phyloP scores from a whole-genome alignment of 2,113 vertebrate species.

The Ptilonorhynchus violaceus region DNA sequence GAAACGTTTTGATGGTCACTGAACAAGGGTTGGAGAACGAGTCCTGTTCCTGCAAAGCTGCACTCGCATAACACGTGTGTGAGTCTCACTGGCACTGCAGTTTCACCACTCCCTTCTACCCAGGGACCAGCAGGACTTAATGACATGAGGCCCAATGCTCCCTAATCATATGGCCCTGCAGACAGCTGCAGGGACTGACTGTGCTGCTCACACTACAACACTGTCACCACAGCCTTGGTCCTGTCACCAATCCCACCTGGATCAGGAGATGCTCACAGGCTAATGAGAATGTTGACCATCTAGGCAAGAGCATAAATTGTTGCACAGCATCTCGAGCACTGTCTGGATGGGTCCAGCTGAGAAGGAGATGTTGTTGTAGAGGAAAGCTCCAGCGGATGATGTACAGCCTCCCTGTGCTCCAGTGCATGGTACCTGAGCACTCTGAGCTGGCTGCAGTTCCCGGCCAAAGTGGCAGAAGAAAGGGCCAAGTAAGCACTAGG shows the following conservation, averaged over 20 bases:
- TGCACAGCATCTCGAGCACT: fast-evolving
- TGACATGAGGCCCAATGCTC: fast-evolving
- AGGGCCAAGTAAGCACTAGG: neutral
- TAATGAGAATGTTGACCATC: neutral
- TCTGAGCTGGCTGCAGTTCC: neutral
- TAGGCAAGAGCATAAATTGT: neutral
- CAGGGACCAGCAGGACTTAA: neutral
- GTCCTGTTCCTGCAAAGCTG: neutral
- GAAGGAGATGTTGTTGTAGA: neutral
- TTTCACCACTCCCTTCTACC: neutral
- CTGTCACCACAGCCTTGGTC: fast-evolving
- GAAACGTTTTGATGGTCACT: neutral
- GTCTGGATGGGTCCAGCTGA: neutral
- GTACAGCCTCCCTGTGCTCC: neutral
- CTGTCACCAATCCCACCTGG: fast-evolving
- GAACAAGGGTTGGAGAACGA: neutral
- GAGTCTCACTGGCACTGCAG: neutral
- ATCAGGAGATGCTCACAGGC: neutral
- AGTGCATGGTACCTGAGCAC: neutral
- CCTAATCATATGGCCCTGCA: fast-evolving
- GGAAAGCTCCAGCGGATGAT: neutral
- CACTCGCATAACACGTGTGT: fast-evolving
- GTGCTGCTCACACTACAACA: neutral
- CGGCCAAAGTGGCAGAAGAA: neutral
- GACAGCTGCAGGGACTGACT: neutral